A percentile compares a stretch with the other conserved stretches of the same genome.
These are phyloP conservation scores for Eptatretus burgeri DNA, from an alignment of 2,113 vertebrate species.

Conservation along the genomic window DNA sequence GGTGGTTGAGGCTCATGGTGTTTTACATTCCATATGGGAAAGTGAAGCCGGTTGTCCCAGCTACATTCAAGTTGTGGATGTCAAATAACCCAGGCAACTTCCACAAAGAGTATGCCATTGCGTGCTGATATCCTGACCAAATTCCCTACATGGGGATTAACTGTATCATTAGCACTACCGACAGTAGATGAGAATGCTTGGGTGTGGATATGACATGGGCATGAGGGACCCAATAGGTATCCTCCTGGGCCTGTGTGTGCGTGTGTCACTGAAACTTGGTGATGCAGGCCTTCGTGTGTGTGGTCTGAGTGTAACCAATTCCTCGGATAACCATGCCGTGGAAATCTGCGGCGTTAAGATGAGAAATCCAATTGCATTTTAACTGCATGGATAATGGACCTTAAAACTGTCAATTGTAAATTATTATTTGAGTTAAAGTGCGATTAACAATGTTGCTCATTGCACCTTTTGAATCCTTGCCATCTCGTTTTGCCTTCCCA, in stretches of 20 bases:
- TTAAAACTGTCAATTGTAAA: neutral
- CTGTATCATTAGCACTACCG: too few species aligned
- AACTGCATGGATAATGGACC: neutral
- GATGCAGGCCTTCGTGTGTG: conserved; percentile 3
- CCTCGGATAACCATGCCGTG: neutral
- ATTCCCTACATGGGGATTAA: too few species aligned
- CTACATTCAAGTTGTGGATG: too few species aligned
- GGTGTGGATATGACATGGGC: too few species aligned
- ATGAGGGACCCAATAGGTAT: neutral
- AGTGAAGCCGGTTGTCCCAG: too few species aligned
- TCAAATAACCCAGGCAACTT: too few species aligned
- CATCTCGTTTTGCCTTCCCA: conserved; percentile 10
- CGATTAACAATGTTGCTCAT: neutral
- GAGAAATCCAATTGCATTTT: neutral
- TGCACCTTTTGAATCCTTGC: conserved; percentile 4
- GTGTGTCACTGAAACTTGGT: neutral
- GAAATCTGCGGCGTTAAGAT: neutral
- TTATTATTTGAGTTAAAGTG: neutral
- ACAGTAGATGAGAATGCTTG: too few species aligned
- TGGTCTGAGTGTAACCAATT: neutral
- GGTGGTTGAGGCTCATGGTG: too few species aligned
- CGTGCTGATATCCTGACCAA: too few species aligned
- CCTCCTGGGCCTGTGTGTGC: neutral
- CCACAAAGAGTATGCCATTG: too few species aligned
- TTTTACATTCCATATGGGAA: too few species aligned